These are phyloP conservation scores for Atethmia centrago DNA, from an alignment of 2,888 invertebrate genomes.

Conservation along the genomic window DNA sequence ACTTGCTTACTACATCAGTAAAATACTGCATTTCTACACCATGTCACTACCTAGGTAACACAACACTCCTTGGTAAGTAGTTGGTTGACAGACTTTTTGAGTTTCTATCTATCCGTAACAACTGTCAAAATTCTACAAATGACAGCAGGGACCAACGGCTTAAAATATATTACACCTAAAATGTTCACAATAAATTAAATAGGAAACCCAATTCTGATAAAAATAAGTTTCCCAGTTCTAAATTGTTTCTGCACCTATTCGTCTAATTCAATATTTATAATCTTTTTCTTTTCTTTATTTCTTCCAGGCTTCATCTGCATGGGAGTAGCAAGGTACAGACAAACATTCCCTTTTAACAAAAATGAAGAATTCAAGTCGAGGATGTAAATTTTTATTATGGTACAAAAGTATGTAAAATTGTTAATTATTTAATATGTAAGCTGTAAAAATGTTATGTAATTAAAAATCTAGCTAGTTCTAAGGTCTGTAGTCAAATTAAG, in stretches of 20 bases:
- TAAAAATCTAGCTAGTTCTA: constrained; percentile 22
- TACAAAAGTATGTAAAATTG: constrained; percentile 25
- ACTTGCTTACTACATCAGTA: not conserved
- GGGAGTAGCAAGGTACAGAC: constrained; percentile 90
- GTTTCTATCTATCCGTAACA: too few relatives aligned
- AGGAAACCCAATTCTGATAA: not conserved
- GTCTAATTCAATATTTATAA: not conserved
- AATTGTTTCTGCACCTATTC: not conserved
- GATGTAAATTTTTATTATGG: constrained; percentile 9
- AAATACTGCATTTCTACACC: too few relatives aligned
- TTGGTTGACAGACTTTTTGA: too few relatives aligned
- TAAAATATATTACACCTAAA: too few relatives aligned
- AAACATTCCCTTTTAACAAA: constrained; percentile 88
- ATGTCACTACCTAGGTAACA: not conserved
- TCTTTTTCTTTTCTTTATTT: too few relatives aligned
- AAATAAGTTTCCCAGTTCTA: not conserved
- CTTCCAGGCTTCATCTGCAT: constrained; percentile 90
- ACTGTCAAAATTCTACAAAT: too few relatives aligned
- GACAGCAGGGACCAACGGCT: too few relatives aligned
- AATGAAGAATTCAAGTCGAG: constrained; percentile 67
- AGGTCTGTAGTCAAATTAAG: constrained; percentile 24
- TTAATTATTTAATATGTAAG: constrained; percentile 23
- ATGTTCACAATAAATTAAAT: too few relatives aligned
- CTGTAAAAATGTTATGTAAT: constrained; percentile 43
- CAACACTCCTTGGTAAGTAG: too few relatives aligned